A percentile compares a stretch with the other conserved stretches of the same genome.
phyloP scores from a whole-genome alignment of 2,888 invertebrate species.

The Microplitis manilae region DNA sequence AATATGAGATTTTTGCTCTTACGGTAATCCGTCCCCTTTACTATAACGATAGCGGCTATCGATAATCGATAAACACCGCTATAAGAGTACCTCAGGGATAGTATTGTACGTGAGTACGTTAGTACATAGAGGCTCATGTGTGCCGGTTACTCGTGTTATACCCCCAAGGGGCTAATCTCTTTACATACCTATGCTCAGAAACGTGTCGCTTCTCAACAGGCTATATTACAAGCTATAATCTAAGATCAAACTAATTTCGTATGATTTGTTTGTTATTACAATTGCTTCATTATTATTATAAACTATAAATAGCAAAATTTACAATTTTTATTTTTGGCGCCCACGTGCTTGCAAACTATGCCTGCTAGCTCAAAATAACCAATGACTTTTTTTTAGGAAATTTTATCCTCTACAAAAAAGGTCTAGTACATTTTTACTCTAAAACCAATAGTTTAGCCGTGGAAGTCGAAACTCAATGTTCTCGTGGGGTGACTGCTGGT shows the following conservation, averaged over 20 bases:
- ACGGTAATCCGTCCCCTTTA: neutral
- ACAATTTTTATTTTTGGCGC: no score
- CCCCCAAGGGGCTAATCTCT: neutral
- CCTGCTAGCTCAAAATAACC: no score
- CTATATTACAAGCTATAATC: neutral
- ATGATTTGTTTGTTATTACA: neutral
- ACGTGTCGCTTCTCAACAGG: neutral
- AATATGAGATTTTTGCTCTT: neutral
- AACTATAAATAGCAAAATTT: neutral
- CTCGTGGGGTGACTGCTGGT: no score
- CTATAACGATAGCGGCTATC: neutral
- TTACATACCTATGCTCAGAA: neutral
- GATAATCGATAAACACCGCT: constrained; percentile 1
- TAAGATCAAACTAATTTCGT: neutral
- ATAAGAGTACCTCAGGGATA: neutral
- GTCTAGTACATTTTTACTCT: no score
- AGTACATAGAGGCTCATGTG: neutral
- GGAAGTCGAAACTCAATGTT: no score
- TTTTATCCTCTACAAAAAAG: no score
- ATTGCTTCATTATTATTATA: neutral
- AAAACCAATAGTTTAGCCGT: no score
- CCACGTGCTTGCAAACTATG: no score
- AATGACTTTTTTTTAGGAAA: no score
- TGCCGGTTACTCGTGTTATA: neutral
- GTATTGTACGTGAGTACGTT: neutral